Percentiles rank a stretch among this genome's conserved stretches.
Evolutionary conservation across 2,113 vertebrate species (phyloP).

Genomic region (Smithornis capensis): DNA sequence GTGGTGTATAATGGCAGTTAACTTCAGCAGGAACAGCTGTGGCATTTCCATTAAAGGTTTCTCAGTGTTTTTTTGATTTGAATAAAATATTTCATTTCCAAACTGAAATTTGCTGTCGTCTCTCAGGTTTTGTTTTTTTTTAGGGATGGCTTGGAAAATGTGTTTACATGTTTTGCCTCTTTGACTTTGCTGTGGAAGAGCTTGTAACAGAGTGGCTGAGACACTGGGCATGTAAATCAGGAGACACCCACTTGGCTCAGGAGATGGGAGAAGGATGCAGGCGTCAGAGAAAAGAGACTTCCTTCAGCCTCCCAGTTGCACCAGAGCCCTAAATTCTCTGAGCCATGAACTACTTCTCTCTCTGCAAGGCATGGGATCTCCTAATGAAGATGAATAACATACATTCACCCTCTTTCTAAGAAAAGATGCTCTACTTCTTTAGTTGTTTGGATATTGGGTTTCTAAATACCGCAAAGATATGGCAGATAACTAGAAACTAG

Average conservation of each 20-base stretch:
- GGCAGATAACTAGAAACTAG: neutral
- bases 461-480: neutral
- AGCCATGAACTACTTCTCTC: fast-evolving
- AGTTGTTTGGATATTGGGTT: neutral
- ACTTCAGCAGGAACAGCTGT: neutral
- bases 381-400: neutral
- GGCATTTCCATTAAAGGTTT: neutral
- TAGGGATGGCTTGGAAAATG: neutral
- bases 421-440: neutral
- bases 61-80: neutral
- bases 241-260: neutral
- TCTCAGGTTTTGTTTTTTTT: neutral
- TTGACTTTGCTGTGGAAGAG: neutral
- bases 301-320: neutral
- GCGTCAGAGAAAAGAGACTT: neutral
- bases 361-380: neutral
- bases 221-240: neutral
- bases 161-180: neutral
- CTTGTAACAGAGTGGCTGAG: neutral
- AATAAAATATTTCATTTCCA: neutral
- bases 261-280: neutral
- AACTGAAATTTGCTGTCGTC: neutral
- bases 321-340: neutral
- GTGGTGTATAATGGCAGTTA: neutral
- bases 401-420: neutral